Percentiles rank a stretch among this genome's conserved stretches.
Evolutionary conservation across 1,140 invertebrate species (phyloP).

Genomic region (Agraylea sexmaculata): DNA sequence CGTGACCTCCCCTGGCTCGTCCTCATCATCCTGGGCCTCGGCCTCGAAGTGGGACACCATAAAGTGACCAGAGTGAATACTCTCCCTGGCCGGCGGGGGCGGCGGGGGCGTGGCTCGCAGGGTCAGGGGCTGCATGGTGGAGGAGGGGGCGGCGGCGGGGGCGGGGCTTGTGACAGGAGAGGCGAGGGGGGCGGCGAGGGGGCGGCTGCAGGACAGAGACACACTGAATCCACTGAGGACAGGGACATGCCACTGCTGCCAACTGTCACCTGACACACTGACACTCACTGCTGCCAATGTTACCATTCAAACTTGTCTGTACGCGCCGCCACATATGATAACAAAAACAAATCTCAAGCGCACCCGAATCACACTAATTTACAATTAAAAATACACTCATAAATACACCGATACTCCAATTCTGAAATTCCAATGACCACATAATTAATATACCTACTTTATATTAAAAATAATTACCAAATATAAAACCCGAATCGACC

Average conservation of each 20-base stretch:
- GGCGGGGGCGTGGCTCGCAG: constrained; percentile 25
- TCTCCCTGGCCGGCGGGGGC: constrained; percentile 53
- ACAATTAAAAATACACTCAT: constrained; percentile 13
- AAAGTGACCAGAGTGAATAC: constrained; percentile 95
- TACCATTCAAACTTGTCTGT: no score
- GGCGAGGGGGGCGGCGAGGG: no score
- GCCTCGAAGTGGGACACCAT: constrained; percentile 96
- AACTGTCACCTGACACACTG: no score
- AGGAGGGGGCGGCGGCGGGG: no score
- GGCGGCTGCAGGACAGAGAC: no score
- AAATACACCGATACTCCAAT: constrained; percentile 10
- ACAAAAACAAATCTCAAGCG: no score
- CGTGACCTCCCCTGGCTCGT: constrained; percentile 55
- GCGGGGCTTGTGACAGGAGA: no score
- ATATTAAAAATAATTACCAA: not conserved
- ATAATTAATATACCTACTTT: constrained; percentile 3
- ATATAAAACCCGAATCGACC: not conserved
- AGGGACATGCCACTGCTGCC: no score
- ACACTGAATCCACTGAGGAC: no score
- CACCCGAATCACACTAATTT: constrained; percentile 13
- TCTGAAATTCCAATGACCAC: not conserved
- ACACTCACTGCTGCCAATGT: no score
- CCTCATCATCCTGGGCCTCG: constrained; percentile 80
- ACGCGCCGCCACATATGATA: no score
- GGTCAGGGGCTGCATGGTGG: no score